A percentile compares a stretch with the other conserved stretches of the same genome.
Conservation (phyloP, 2,888 invertebrate genomes). For the Lycocerus yunnanus region DNA sequence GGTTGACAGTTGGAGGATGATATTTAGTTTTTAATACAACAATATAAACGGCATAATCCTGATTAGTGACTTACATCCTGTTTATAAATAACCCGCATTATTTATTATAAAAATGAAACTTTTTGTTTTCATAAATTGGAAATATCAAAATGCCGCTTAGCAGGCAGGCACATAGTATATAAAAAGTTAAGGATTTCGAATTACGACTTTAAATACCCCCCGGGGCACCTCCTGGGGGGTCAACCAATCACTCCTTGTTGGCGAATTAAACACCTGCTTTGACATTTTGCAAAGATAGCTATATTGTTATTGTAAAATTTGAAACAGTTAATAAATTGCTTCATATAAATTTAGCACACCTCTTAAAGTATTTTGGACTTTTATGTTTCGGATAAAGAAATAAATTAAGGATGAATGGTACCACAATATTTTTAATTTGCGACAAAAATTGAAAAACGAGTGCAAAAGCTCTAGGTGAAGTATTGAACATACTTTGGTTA, state of each 20-base stretch:
- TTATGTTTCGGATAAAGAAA: conserved; percentile 4
- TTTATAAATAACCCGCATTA: conserved; percentile 22
- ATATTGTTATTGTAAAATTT: conserved; percentile 34
- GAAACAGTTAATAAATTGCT: conserved; percentile 30
- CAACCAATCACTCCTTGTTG: conserved; percentile 33
- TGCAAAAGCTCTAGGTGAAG: not conserved
- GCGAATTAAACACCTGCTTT: conserved; percentile 41
- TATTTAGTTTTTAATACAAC: conserved; percentile 25
- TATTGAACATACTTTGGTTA: conserved; percentile 11
- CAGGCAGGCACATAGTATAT: conserved; percentile 9
- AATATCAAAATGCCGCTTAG: conserved; percentile 18
- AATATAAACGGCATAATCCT: conserved; percentile 24
- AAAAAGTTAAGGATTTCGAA: conserved; percentile 34
- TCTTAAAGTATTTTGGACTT: not conserved
- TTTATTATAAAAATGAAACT: conserved; percentile 3
- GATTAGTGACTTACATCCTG: conserved; percentile 30
- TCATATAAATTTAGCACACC: conserved; percentile 11
- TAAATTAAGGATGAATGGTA: not conserved
- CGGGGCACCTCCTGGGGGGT: conserved; percentile 31
- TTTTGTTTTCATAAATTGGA: not conserved
- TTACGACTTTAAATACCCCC: conserved; percentile 32
- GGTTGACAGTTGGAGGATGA: conserved; percentile 19
- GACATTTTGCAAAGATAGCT: conserved; percentile 35
- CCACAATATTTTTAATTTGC: not conserved
- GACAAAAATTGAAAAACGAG: not conserved